phyloP scores from a whole-genome alignment of 2,797 vertebrate species.

The Thunnus albacares region DNA sequence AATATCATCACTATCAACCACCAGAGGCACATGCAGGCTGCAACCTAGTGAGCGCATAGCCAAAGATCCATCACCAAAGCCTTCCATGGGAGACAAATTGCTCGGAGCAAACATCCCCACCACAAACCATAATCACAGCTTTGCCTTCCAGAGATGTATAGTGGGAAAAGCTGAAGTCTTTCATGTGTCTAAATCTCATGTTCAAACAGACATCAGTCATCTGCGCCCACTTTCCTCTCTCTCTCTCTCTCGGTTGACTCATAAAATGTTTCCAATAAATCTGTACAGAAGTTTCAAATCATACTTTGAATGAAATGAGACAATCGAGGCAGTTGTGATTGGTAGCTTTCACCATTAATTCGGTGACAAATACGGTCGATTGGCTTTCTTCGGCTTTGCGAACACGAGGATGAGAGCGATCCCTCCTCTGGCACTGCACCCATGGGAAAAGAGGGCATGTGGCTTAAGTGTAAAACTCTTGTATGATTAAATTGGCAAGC shows the following conservation, averaged over 20 bases:
- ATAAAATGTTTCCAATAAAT: constrained; percentile 56
- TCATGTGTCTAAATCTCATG: constrained; percentile 67
- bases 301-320: constrained; percentile 4
- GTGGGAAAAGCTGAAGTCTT: constrained; percentile 69
- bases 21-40: constrained; percentile 18
- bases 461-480: constrained; percentile 69
- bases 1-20: not conserved
- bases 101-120: constrained; percentile 68
- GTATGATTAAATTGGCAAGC: constrained; percentile 67
- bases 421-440: constrained; percentile 54
- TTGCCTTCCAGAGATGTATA: constrained; percentile 70
- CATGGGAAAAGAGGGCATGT: constrained; percentile 74
- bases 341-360: constrained; percentile 3
- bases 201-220: constrained; percentile 67
- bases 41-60: constrained; percentile 37
- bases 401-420: constrained; percentile 42
- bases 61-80: constrained; percentile 55
- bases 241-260: constrained; percentile 16
- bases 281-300: constrained; percentile 34
- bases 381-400: constrained; percentile 22
- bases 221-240: constrained; percentile 11
- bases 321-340: constrained; percentile 24
- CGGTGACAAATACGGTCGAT: constrained; percentile 11
- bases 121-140: constrained; percentile 80
- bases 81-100: constrained; percentile 72